These are phyloP conservation scores for roundworm (Caenorhabditis elegans) DNA, from an alignment of 1,140 invertebrate genomes.

Conservation along the genomic window WBcel235 BX284603.4:13187001-13187500, in stretches of 20 bases:
- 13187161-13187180: background rate
- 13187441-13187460: background rate
- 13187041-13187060: conserved; percentile 20
- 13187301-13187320: conserved; percentile 22
- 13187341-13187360: background rate
- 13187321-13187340: background rate
- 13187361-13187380: background rate
- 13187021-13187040: background rate
- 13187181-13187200: background rate
- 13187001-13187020: no score
- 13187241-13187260: background rate
- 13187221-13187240: background rate
- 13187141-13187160: conserved; percentile 5
- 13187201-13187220: conserved; percentile 2
- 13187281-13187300: background rate
- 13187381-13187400: background rate
- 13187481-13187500: no score
- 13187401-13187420: background rate
- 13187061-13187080: background rate
- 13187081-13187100: no score
- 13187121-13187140: background rate
- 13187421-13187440: background rate
- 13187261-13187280: conserved; percentile 5
- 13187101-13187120: background rate
- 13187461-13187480: no score